Evolutionary conservation across 2,113 vertebrate genomes (phyloP).

Genomic region (Leiothrix lutea): DNA sequence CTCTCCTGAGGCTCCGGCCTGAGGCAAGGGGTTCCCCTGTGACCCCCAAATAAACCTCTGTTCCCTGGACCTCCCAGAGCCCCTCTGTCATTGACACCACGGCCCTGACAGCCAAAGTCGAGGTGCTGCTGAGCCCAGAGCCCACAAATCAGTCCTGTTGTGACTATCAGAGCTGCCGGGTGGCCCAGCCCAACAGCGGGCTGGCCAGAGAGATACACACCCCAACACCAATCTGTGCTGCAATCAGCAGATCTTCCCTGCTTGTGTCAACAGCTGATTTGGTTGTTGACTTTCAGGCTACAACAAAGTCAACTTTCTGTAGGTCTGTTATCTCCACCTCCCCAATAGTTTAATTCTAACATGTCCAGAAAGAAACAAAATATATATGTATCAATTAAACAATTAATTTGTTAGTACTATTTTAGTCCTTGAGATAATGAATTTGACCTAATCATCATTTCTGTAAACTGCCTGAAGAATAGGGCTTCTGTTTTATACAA

Average conservation of each 20-base stretch:
- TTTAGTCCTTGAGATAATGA: not conserved
- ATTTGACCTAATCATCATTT: accelerated
- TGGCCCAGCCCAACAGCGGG: too few relatives aligned
- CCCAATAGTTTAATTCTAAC: not conserved
- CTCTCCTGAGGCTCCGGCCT: too few relatives aligned
- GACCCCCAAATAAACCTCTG: too few relatives aligned
- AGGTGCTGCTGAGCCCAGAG: too few relatives aligned
- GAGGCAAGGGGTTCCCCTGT: too few relatives aligned
- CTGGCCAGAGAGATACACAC: too few relatives aligned
- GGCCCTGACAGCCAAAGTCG: too few relatives aligned
- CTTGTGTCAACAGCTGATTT: not conserved
- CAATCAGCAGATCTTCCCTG: not conserved
- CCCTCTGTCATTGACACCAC: too few relatives aligned
- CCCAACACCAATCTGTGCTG: not conserved
- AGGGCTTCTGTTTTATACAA: not conserved
- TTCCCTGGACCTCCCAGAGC: too few relatives aligned
- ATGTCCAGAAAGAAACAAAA: not conserved
- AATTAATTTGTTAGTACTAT: not conserved
- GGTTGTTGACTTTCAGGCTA: not conserved
- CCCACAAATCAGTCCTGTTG: too few relatives aligned
- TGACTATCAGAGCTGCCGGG: too few relatives aligned
- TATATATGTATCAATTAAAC: not conserved
- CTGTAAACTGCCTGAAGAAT: not conserved
- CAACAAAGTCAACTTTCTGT: not conserved
- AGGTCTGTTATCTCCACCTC: not conserved